A percentile compares a stretch with the other conserved stretches of the same genome.
Evolutionary conservation across 2,888 invertebrate genomes (phyloP).

Genomic region (Conistra vaccinii): DNA sequence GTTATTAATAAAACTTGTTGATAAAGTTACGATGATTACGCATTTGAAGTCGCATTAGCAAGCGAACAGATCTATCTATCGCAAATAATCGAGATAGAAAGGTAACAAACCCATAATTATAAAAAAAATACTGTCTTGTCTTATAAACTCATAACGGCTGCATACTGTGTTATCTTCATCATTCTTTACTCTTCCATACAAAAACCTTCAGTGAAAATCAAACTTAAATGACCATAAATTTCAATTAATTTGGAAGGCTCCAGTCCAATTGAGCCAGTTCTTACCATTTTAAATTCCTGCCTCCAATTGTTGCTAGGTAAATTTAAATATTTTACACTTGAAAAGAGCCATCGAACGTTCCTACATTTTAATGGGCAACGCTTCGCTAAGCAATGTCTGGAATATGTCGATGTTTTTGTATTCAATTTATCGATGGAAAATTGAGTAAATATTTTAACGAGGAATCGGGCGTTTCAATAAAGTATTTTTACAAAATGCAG

Average conservation of each 20-base stretch:
- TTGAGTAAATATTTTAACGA: slow-evolving; percentile 25
- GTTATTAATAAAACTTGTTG: background rate
- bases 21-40: background rate
- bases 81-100: background rate
- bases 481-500: slow-evolving; percentile 12
- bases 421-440: slow-evolving; percentile 49
- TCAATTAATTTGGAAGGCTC: slow-evolving; percentile 80
- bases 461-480: background rate
- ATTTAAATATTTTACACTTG: slow-evolving; percentile 88
- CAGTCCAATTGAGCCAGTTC: slow-evolving; percentile 68
- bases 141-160: background rate
- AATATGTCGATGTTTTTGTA: slow-evolving; percentile 60
- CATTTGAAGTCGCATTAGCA: no score
- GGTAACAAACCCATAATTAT: background rate
- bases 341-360: slow-evolving; percentile 82
- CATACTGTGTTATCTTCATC: background rate
- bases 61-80: background rate
- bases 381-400: slow-evolving; percentile 45
- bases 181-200: slow-evolving; percentile 17
- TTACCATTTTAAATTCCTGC: slow-evolving; percentile 51
- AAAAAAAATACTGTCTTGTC: background rate
- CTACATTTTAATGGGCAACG: slow-evolving; percentile 83
- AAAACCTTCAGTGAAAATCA: slow-evolving; percentile 53
- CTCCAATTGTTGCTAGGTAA: slow-evolving; percentile 80
- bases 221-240: slow-evolving; percentile 69